Evolutionary conservation across 2,113 vertebrate species (phyloP), one percentile per base, ranked within the genome.

Genomic region (Sturnira hondurensis): DNA sequence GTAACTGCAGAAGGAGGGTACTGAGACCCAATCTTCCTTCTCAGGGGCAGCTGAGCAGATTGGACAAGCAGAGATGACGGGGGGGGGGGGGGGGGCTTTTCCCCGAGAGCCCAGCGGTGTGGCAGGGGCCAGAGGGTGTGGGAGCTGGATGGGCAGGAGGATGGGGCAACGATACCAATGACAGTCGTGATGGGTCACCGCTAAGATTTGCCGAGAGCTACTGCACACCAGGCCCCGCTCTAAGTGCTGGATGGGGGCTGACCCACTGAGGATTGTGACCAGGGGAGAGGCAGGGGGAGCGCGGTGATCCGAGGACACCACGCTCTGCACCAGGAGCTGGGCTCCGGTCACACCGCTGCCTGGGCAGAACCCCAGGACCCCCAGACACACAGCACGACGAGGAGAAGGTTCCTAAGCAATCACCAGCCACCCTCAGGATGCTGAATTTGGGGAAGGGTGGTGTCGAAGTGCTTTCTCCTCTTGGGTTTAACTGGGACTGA

Each of bases 81-180:
- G n/a, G n/a, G n/a, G n/a, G n/a, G n/a, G 4, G 26, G 70, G 63
- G 71, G 19, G 22, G 20, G 19, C 38, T n/a, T 45, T 24, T 5
- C 24, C 17, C 13, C 14, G 65, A 86, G 20, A 71, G 36, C 36
- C 28, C 14, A 10, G 20, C 17, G 47, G 58, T n/a, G 33, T 38
- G 38, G 86, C 26, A 36, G 58, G 54, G 50, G 61, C 22, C 13
- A 16, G 50, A 1, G 56, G 73, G 41, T 0, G 0, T 0, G 0
- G 5, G 43, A 65, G 84, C 56, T 20, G 10, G 33, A 61, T 16
- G 9, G 41, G 19, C 17, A 9, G 28, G 31, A 52, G 12, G 12
- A 0, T 2, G 3, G 38, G 3, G 54, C 15, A 38, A 58, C 0
- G 11, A 8, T 0, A 16, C 15, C 3, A 24, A 14, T 11, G 1